Percentiles rank a stretch among this genome's conserved stretches.
These are phyloP conservation scores for Diogma glabrata DNA, from an alignment of 2,888 invertebrate species.

Conservation along the genomic window DNA sequence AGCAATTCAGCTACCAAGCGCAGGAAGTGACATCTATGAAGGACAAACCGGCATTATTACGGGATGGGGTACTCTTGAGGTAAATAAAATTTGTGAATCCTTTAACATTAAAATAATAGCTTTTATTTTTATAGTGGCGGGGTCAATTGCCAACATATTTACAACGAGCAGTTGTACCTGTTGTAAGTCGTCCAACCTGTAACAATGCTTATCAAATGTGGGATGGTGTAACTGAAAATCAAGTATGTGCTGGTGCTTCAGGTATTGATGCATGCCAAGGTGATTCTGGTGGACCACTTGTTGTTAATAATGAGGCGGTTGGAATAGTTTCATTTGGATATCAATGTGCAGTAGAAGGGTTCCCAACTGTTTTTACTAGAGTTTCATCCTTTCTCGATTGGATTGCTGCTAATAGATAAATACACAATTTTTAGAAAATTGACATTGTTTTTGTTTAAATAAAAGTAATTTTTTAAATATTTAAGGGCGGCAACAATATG, in stretches of 20 bases:
- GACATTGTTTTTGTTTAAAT: no score
- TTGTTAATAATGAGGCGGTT: background rate
- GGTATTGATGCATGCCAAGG: background rate
- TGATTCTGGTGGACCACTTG: slow-evolving; percentile 7
- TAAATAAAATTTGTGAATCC: background rate
- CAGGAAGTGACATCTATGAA: background rate
- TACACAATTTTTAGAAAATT: no score
- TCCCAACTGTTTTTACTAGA: background rate
- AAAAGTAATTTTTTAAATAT: no score
- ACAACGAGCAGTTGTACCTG: slow-evolving; percentile 1
- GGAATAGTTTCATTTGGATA: slow-evolving; percentile 2
- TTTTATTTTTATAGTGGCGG: background rate
- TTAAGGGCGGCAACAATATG: no score
- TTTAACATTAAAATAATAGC: no score
- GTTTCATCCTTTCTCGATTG: background rate
- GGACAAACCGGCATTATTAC: background rate
- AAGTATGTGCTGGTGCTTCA: background rate
- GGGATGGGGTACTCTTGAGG: background rate
- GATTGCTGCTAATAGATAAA: no score
- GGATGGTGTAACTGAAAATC: background rate
- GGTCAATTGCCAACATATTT: background rate
- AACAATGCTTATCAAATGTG: background rate
- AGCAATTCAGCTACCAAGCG: background rate
- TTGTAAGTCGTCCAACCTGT: background rate
- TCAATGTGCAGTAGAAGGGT: background rate